Base-by-base conservation (phyloP, 2,888 invertebrate species). In the Eurytoma californica region DNA sequence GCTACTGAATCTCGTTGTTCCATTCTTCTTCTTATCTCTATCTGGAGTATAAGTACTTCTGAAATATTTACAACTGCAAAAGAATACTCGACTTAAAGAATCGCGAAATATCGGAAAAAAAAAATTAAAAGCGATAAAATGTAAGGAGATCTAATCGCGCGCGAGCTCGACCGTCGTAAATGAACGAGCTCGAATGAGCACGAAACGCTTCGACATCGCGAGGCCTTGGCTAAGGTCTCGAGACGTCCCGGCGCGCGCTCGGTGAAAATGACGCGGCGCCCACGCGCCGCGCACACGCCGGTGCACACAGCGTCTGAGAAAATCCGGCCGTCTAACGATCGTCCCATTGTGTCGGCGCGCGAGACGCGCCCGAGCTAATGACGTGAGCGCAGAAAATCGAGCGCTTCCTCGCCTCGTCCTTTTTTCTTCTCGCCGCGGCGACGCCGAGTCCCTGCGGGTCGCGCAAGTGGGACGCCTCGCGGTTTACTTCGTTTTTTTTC, bases 181-280 rank as follows among this genome's bases (percentile, higher is more conserved):
- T 30, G 3, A 30, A 30, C 3, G 30, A 7, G 30, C 30, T 30
- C 30, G 39, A 39, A 9, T 9, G 39, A 39, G 66, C 60, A 49
- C 12, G 55, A 63, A 14, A 3, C 47, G 13, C 66, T 55, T n/a
- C 72, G 49, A n/a, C 58, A 49, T 49, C 67, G 55, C 60, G 58
- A 47, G 30, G 14, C 74, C 74, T 74, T 67, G 67, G 57, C 14
- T 53, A 53, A 74, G 74, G 58, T 74, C 58, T 57, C 55, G 55
- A 68, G 55, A 68, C 18, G 68, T 68, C 68, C 30, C 69, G 47
- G 13, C 53, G 9, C 9, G 16, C 39, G 24, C 49, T 18, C 5
- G 53, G 30, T 16, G 55, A 65, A 73, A 65, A 65, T 65, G 47
- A 73, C 67, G 24, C 18, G 20, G 13, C 72, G 16, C 51, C 58